Base-by-base conservation (phyloP, 2,888 invertebrate species). In the Mythimna pallens region DNA sequence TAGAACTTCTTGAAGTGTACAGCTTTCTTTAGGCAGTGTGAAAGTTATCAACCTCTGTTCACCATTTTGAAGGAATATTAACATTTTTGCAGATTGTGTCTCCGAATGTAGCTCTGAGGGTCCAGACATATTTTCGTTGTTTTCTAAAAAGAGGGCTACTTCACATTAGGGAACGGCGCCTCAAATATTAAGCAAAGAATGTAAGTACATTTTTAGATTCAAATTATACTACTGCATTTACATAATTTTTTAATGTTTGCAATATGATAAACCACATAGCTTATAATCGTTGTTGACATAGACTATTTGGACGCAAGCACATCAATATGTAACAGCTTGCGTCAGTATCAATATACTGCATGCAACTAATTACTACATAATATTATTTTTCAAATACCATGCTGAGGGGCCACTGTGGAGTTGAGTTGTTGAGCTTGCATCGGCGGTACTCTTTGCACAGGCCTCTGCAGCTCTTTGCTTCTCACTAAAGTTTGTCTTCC, bases 1-100 rank as follows among this genome's bases (percentile, higher is more conserved):
- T 75, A 98, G 94, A 82, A 98, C 97, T 94, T 98, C 98, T 91
- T 98, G 98, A 69, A 98, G 97, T 0, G 98, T 98, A 92, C 98
- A 98, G 80, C 98, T 98, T 91, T 98, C 98, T 88, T 98, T 97
- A 10, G 98, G 98, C 85, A 98, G 95, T 70, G 98, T 98, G 90
- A 98, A 98, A 14, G 98, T 98, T 70, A 98, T 98, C 76, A 98
- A 95, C 89, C 98, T 97, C 92, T 98, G 98, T 93, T 98, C 98
- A 20, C 98, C 98, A 80, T 97, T 98, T 86, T 97, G 97, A 70
- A 98, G 94, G 82, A 98, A 97, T 57, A 98, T 98, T 87, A 98
- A 95, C 98, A 98, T 98, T 92, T 98, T 97, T 12, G 98, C 98
- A 20, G 98, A 98, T 87, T 97, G 97, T 2, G 97, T 95, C 84